Percentiles rank a stretch among this genome's conserved stretches.
Conservation (phyloP, 2,888 invertebrate species). For the Physocephala rufipes region DNA sequence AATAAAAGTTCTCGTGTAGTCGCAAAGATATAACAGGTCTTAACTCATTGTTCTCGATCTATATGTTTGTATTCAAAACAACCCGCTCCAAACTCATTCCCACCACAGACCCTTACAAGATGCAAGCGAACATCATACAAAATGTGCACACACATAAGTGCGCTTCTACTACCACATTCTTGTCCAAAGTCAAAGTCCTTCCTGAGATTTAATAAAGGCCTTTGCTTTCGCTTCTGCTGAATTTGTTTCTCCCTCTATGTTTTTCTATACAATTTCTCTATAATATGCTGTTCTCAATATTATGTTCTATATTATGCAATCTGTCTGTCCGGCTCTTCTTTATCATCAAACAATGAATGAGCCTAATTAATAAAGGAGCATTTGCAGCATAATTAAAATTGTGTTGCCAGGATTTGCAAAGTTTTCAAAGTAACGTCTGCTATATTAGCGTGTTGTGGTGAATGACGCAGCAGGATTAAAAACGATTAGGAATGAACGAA, state of each 20-base stretch:
- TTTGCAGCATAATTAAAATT: constrained; percentile 58
- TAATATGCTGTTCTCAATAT: constrained; percentile 7
- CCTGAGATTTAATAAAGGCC: constrained; percentile 64
- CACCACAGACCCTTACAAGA: background rate
- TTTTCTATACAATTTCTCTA: background rate
- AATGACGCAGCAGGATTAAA: constrained; percentile 7
- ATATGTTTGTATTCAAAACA: constrained; percentile 27
- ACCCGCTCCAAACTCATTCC: background rate
- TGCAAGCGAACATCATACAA: background rate
- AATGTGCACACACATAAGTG: too few relatives aligned
- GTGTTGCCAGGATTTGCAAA: constrained; percentile 22
- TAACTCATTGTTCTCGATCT: constrained; percentile 35
- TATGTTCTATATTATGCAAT: background rate
- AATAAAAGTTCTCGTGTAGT: constrained; percentile 39
- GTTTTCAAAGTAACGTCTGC: background rate
- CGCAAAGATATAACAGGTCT: constrained; percentile 31
- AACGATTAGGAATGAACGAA: background rate
- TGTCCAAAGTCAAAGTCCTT: background rate
- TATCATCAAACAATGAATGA: constrained; percentile 53
- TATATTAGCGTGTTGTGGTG: background rate
- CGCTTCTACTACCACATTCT: too few relatives aligned
- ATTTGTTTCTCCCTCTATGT: too few relatives aligned
- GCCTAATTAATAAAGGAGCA: constrained; percentile 66
- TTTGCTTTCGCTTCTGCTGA: too few relatives aligned
- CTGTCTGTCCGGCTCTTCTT: background rate